A percentile compares a stretch with the other conserved stretches of the same genome.
phyloP scores from a whole-genome alignment of 2,797 vertebrate species.

The Lutjanus argentimaculatus region DNA sequence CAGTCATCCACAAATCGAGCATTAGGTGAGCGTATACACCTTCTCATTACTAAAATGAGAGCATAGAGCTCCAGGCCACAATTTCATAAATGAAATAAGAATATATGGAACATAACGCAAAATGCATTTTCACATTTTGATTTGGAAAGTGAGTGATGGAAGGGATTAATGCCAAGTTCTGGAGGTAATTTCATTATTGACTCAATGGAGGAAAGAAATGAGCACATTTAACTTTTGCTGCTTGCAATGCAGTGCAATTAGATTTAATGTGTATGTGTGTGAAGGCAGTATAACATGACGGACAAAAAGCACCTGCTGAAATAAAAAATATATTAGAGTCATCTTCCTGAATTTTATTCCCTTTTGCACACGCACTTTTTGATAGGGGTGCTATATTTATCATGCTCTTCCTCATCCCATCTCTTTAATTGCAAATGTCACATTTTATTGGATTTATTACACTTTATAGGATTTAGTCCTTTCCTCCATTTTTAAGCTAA shows the following conservation, averaged over 20 bases:
- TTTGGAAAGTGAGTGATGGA: conserved; percentile 39
- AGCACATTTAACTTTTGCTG: conserved; percentile 15
- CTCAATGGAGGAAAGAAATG: conserved; percentile 1
- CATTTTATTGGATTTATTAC: neutral
- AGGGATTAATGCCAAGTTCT: conserved; percentile 50
- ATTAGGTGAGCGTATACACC: conserved; percentile 11
- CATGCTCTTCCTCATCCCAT: neutral
- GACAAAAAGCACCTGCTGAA: neutral
- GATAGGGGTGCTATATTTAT: neutral
- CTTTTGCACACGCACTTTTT: neutral
- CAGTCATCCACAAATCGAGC: conserved; percentile 26
- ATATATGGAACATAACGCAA: conserved; percentile 28
- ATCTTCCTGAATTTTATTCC: neutral
- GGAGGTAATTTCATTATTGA: conserved; percentile 53
- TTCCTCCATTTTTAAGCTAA: neutral
- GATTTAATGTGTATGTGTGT: conserved; percentile 7
- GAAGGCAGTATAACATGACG: neutral
- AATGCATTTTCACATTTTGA: conserved; percentile 39
- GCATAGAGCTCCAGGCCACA: conserved; percentile 26
- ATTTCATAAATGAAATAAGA: conserved; percentile 52
- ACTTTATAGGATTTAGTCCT: neutral
- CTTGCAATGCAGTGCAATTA: conserved; percentile 8
- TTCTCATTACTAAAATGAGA: conserved; percentile 47
- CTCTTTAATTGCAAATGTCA: neutral
- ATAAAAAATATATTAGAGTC: neutral